Percentiles rank a stretch among this genome's conserved stretches.
These are phyloP conservation scores for Megalops cyprinoides DNA, from an alignment of 2,797 vertebrate species.

Conservation along the genomic window DNA sequence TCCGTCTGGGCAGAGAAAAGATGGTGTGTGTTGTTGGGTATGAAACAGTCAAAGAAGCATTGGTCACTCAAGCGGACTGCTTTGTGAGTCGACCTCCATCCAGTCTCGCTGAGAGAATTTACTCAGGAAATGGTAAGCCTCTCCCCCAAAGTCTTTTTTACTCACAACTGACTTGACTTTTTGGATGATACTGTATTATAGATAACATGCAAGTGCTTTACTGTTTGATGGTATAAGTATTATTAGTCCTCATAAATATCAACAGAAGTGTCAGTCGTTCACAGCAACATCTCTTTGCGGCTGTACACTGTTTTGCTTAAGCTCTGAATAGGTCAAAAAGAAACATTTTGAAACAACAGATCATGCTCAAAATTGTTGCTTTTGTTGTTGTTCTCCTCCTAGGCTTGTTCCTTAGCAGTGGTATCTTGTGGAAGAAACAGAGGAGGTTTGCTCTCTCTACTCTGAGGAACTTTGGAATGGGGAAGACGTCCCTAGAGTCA, in stretches of 20 bases:
- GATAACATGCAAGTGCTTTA: background rate
- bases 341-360: too few species aligned
- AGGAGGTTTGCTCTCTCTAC: conserved; percentile 69
- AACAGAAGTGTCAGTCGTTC: background rate
- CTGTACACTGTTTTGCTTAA: too few species aligned
- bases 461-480: conserved; percentile 67
- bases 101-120: conserved; percentile 55
- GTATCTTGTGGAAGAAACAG: conserved; percentile 67
- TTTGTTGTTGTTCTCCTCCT: background rate
- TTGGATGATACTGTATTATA: background rate
- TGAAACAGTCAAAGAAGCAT: conserved; percentile 76
- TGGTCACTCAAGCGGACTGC: conserved; percentile 74
- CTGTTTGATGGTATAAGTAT: background rate
- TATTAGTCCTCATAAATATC: background rate
- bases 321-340: too few species aligned
- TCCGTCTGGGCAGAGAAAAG: conserved; percentile 56
- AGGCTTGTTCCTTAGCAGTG: conserved; percentile 73
- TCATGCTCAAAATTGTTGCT: too few species aligned
- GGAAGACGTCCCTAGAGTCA: conserved; percentile 61
- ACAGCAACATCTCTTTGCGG: too few species aligned
- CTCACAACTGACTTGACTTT: background rate
- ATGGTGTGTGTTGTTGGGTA: conserved; percentile 73
- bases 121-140: conserved; percentile 71
- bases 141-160: background rate
- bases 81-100: conserved; percentile 72